Evolutionary conservation across 2,888 invertebrate species (phyloP).

Genomic region (Coronaproctus castanopsis): DNA sequence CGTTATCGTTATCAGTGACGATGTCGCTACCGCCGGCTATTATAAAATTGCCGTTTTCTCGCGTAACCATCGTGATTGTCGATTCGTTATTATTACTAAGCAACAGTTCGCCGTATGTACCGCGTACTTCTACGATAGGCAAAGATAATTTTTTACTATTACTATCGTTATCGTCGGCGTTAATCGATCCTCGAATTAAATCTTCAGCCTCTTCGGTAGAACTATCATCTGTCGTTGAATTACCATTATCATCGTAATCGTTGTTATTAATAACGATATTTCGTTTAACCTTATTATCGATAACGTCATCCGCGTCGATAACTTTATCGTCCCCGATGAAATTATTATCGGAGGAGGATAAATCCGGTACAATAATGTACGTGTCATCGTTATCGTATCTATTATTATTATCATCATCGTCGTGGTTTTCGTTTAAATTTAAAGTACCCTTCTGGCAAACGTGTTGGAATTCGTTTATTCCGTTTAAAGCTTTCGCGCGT

Average conservation of each 20-base stretch:
- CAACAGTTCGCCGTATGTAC: conserved; percentile 14
- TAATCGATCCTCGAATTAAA: too few species aligned
- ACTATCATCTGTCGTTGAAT: conserved; percentile 11
- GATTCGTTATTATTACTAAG: conserved; percentile 2
- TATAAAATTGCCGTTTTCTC: not conserved
- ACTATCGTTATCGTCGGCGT: conserved; percentile 25
- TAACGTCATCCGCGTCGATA: not conserved
- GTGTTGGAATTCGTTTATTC: conserved; percentile 22
- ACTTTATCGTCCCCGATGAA: conserved; percentile 15
- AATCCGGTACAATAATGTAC: not conserved
- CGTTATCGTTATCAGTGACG: too few species aligned
- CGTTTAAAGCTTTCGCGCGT: conserved; percentile 19
- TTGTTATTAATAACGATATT: not conserved
- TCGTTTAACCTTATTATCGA: not conserved
- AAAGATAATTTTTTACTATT: conserved; percentile 4
- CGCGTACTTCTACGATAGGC: conserved; percentile 49
- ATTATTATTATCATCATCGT: conserved; percentile 15
- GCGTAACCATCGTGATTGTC: not conserved
- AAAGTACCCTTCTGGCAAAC: conserved; percentile 19
- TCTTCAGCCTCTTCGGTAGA: conserved; percentile 25
- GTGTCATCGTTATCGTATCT: not conserved
- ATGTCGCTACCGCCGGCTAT: not conserved
- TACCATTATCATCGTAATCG: conserved; percentile 6
- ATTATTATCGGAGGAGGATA: not conserved
- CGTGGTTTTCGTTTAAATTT: conserved; percentile 12